phyloP scores from a whole-genome alignment of 2,888 invertebrate species.

The Zonitis immaculata region DNA sequence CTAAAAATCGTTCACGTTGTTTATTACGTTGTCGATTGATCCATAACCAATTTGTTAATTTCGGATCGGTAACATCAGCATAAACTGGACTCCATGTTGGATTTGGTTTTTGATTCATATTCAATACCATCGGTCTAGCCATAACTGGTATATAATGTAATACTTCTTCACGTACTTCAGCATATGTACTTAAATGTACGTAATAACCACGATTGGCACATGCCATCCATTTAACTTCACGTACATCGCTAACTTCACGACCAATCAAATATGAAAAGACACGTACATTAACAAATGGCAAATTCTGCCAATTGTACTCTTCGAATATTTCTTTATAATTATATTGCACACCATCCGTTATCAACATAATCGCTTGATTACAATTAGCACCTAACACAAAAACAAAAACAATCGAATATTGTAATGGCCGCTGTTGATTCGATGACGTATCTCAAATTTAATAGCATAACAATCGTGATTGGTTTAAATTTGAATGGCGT shows the following conservation, averaged over 20 bases:
- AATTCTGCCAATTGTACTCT: conserved; percentile 77
- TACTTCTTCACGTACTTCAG: conserved; percentile 95
- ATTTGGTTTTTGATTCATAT: conserved; percentile 71
- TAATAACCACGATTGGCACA: conserved; percentile 94
- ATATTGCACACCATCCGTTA: conserved; percentile 98
- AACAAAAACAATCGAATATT: too few relatives aligned
- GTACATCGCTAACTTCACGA: conserved; percentile 74
- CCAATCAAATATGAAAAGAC: conserved; percentile 97
- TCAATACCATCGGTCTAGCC: conserved; percentile 90
- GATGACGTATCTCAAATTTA: too few relatives aligned
- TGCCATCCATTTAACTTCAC: conserved; percentile 97
- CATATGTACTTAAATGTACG: conserved; percentile 92
- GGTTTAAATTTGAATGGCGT: too few relatives aligned
- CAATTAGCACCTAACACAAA: conserved; percentile 60
- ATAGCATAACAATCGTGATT: too few relatives aligned
- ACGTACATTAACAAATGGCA: conserved; percentile 77
- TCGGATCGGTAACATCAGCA: conserved; percentile 86
- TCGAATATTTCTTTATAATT: conserved; percentile 90
- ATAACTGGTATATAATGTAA: conserved; percentile 95
- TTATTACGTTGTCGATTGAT: conserved; percentile 75
- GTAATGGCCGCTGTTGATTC: too few relatives aligned
- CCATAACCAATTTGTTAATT: conserved; percentile 88
- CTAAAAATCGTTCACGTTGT: conserved; percentile 70
- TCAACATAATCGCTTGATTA: conserved; percentile 96
- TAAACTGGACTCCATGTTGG: conserved; percentile 98